Evolutionary conservation across 2,888 invertebrate species (phyloP).

Genomic region (Drosophila neotestacea): DNA sequence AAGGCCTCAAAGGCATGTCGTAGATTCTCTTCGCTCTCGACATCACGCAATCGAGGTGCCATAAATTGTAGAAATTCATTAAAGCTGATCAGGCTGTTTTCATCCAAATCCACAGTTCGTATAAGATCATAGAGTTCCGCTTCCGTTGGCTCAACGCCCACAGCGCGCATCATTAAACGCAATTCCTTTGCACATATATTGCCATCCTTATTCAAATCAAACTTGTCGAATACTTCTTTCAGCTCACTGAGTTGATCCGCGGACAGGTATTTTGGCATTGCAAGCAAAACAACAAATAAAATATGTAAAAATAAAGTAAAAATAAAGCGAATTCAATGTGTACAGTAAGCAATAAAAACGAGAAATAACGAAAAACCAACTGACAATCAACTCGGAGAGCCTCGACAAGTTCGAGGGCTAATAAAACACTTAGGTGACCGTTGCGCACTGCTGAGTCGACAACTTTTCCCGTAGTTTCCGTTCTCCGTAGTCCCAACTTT

Average conservation of each 20-base stretch:
- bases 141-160: constrained; percentile 99
- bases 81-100: constrained; percentile 91
- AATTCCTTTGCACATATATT: constrained; percentile 98
- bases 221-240: constrained; percentile 99
- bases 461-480: constrained; percentile 50
- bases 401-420: constrained; percentile 54
- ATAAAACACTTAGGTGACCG: constrained; percentile 75
- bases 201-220: constrained; percentile 99
- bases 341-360: constrained; percentile 17
- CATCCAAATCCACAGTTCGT: constrained; percentile 94
- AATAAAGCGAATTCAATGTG: constrained; percentile 7
- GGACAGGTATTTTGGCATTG: constrained; percentile 88
- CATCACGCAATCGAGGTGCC: constrained; percentile 99
- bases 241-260: constrained; percentile 99
- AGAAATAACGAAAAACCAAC: constrained; percentile 34
- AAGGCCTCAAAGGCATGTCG: constrained; percentile 87
- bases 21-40: constrained; percentile 98
- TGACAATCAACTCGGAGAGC: constrained; percentile 62
- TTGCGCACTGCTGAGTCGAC: constrained; percentile 59
- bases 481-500: constrained; percentile 23
- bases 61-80: constrained; percentile 99
- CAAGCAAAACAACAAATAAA: not conserved
- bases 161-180: constrained; percentile 98
- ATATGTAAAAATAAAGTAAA: constrained; percentile 9
- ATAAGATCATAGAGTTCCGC: constrained; percentile 99